Conservation (phyloP, 2,888 invertebrate species). For the Panorpa germanica region DNA sequence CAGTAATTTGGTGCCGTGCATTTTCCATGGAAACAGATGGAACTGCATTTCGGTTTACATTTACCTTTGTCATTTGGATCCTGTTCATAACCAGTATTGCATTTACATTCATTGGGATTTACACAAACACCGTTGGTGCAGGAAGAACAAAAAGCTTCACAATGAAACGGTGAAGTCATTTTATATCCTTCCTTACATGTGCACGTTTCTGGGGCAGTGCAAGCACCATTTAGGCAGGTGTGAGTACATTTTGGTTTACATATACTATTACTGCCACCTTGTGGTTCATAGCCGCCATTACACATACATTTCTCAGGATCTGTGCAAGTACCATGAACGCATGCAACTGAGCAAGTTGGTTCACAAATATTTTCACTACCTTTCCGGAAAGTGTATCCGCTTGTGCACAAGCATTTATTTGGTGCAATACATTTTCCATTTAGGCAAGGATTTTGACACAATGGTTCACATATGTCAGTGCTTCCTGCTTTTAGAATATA, state of each 20-base stretch:
- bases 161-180: conserved; percentile 3
- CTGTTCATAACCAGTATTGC: conserved; percentile 15
- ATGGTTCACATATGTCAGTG: conserved; percentile 30
- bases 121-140: conserved; percentile 17
- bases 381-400: conserved; percentile 32
- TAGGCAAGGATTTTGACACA: conserved; percentile 47
- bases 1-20: conserved; percentile 17
- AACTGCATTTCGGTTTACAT: conserved; percentile 11
- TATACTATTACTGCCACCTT: conserved; percentile 11
- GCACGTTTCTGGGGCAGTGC: conserved; percentile 10
- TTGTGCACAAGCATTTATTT: conserved; percentile 52
- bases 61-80: conserved; percentile 11
- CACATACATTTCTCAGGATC: conserved; percentile 39
- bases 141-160: too few relatives aligned
- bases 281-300: conserved; percentile 16
- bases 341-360: conserved; percentile 14
- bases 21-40: conserved; percentile 8
- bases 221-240: conserved; percentile 4
- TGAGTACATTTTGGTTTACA: background rate
- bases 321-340: conserved; percentile 31
- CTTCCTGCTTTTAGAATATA: conserved; percentile 24
- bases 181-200: conserved; percentile 10
- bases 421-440: conserved; percentile 57
- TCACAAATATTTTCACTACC: conserved; percentile 12
- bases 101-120: conserved; percentile 22